Percentiles rank a stretch among this genome's conserved stretches.
Conservation (phyloP, 2,888 invertebrate genomes). For the Erebia aethiops region DNA sequence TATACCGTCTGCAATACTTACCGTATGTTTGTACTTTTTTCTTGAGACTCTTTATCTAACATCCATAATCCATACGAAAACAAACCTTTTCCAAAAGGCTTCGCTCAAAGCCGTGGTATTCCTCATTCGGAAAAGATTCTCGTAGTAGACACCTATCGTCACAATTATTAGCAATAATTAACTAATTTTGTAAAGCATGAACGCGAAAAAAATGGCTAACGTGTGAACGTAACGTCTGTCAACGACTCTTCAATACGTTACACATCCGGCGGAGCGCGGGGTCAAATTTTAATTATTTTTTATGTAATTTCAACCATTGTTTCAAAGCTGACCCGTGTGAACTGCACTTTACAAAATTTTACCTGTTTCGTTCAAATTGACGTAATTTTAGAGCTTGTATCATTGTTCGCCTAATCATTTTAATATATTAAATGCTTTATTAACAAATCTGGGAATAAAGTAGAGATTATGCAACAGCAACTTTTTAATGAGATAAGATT, state of each 20-base stretch:
- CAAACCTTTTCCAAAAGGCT: no score
- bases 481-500: constrained; percentile 12
- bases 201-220: constrained; percentile 6
- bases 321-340: constrained; percentile 67
- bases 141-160: no score
- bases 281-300: constrained; percentile 74
- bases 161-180: no score
- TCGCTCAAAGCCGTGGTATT: no score
- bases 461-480: constrained; percentile 28
- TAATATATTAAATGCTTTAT: constrained; percentile 29
- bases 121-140: no score
- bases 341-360: constrained; percentile 50
- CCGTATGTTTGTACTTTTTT: no score
- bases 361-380: constrained; percentile 21
- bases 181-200: not conserved
- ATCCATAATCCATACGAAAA: no score
- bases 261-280: constrained; percentile 68
- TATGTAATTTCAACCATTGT: constrained; percentile 72
- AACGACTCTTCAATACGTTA: constrained; percentile 59
- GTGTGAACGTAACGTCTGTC: constrained; percentile 45
- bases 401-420: constrained; percentile 30
- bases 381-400: constrained; percentile 32
- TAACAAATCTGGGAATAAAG: constrained; percentile 29
- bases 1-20: no score
- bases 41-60: no score